Base-by-base conservation (phyloP, 2,113 vertebrate species). In the Pedionomus torquatus region DNA sequence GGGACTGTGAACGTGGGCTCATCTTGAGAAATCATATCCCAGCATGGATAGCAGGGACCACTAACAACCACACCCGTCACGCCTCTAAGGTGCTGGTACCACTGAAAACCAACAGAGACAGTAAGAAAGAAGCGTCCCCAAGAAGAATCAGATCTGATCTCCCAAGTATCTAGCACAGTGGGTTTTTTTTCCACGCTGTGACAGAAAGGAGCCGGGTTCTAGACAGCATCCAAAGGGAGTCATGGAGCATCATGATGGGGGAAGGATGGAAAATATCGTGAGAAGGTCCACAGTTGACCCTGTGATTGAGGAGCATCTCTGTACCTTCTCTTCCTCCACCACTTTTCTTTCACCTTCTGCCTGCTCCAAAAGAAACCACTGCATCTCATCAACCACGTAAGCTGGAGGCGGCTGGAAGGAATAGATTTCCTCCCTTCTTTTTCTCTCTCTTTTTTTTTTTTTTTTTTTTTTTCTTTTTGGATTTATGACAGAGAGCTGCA, bases 401-500 rank as follows among this genome's bases (percentile, higher is more conserved):
- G 83, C 83, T 55, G 37, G 84, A 93, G 95, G 55, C 3, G 12
- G 78, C 49, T 93, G 76, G 86, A 81, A 86, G 81, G 88, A 91
- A 87, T 61, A 90, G 52, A 78, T 76, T 96, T 89, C 60, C 94
- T 88, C 72, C 64, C 43, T 81, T 91, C 91, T 71, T 94, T 90
- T 71, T 85, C 77, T 64, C 78, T 68, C 57, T 80, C 72, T 48
- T 68, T 71, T 64, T 84, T 49, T 71, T 78, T 54, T 87, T 52
- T 71, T 78, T 63, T 82, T 57, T 66, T 74, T 63, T 82, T 48
- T 68, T 78, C 48, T 65, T 89, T 43, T 69, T 88, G 93, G 93
- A 97, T 97, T 97, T 97, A 97, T 92, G 94, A 88, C 83, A 71
- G 66, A 82, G 83, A 68, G 54, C 83, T 94, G 83, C 65, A 95